A percentile compares a stretch with the other conserved stretches of the same genome.
Conservation (phyloP, 2,113 vertebrate genomes). For the Xenus cinereus region DNA sequence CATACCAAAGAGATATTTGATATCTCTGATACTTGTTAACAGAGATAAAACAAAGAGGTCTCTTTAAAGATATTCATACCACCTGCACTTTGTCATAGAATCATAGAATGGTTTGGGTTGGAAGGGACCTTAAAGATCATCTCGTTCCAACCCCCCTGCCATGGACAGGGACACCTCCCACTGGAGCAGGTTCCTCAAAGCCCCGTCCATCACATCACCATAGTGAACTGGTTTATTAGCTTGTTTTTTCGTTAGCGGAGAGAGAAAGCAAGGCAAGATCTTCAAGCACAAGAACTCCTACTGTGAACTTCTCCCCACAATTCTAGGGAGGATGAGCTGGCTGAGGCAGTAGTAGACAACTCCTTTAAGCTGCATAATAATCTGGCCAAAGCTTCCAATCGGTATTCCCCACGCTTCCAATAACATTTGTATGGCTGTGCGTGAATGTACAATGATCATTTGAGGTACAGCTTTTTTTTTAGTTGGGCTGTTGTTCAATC, state of each 20-base stretch:
- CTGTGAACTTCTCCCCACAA: background rate
- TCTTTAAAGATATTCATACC: background rate
- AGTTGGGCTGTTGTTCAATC: accelerated
- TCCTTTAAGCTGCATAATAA: background rate
- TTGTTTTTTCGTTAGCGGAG: background rate
- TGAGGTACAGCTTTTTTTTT: background rate
- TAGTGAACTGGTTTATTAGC: background rate
- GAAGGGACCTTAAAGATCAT: background rate
- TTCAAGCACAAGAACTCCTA: background rate
- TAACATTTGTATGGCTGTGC: background rate
- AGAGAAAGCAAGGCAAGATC: background rate
- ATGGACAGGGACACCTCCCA: background rate
- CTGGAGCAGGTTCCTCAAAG: background rate
- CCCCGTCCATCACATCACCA: background rate
- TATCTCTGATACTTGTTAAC: background rate
- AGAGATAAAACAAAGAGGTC: background rate
- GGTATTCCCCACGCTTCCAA: background rate
- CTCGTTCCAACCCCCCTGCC: background rate
- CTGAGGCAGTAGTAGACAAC: background rate
- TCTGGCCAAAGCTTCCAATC: background rate
- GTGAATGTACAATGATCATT: background rate
- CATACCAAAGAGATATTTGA: background rate
- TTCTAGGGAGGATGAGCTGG: background rate
- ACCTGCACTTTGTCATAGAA: background rate
- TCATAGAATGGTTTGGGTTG: background rate